Evolutionary conservation across 2,113 vertebrate species (phyloP).

Genomic region (Paradoxurus hermaphroditus): DNA sequence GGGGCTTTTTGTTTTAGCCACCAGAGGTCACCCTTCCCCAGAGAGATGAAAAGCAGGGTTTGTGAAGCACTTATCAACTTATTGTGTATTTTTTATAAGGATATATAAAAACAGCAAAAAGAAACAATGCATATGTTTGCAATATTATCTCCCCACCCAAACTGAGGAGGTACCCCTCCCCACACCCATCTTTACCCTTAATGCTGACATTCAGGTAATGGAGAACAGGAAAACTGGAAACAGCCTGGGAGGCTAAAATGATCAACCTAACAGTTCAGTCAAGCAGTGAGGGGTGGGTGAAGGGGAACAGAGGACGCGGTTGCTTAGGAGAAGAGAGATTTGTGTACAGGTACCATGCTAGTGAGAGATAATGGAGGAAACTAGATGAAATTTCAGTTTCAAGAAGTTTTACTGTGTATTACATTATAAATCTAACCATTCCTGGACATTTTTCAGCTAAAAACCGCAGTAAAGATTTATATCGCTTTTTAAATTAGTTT

Average conservation of each 20-base stretch:
- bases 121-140: background rate
- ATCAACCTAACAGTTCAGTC: background rate
- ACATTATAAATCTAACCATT: background rate
- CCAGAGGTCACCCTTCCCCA: constrained; percentile 64
- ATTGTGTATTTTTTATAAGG: background rate
- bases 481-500: background rate
- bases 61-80: background rate
- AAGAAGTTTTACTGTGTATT: background rate
- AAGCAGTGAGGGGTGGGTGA: too few species aligned
- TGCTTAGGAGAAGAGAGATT: background rate
- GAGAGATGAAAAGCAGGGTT: background rate
- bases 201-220: background rate
- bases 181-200: background rate
- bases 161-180: background rate
- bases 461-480: background rate
- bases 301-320: too few species aligned
- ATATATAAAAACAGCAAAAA: background rate
- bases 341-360: background rate
- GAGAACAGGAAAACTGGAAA: background rate
- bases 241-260: background rate
- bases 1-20: constrained; percentile 47
- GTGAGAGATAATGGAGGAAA: background rate
- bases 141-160: background rate
- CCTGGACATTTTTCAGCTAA: background rate
- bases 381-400: background rate